These are phyloP conservation scores for Brachyhypopomus gauderio DNA, from an alignment of 2,113 vertebrate species.

Conservation along the genomic window DNA sequence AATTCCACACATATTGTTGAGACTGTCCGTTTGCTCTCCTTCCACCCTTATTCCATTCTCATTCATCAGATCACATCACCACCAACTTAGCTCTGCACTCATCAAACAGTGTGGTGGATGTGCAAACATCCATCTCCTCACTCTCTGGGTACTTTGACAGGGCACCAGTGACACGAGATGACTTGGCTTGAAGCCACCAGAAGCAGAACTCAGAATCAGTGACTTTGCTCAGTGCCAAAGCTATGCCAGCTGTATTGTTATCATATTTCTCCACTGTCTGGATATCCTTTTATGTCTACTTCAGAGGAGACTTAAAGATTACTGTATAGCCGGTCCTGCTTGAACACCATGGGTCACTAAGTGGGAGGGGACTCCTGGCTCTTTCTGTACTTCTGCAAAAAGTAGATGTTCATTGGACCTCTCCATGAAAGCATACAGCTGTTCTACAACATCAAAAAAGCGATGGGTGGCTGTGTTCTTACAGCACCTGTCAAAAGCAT, in stretches of 20 bases:
- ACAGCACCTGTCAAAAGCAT: background rate
- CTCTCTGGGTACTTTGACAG: background rate
- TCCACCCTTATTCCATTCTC: background rate
- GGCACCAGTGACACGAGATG: background rate
- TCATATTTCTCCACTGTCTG: background rate
- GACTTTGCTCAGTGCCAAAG: slow-evolving; percentile 1
- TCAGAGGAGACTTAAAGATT: background rate
- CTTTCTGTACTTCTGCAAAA: background rate
- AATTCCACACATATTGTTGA: too few species aligned
- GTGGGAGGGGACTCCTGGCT: too few species aligned
- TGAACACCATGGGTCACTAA: background rate
- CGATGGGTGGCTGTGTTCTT: background rate
- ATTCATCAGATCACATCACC: background rate
- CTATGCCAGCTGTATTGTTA: background rate
- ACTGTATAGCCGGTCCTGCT: background rate
- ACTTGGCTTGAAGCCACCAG: background rate
- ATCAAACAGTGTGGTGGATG: background rate
- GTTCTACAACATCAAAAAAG: background rate
- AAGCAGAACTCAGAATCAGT: slow-evolving; percentile 14
- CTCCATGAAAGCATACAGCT: background rate
- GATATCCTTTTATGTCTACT: background rate
- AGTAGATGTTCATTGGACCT: background rate
- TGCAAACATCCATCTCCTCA: slow-evolving; percentile 12
- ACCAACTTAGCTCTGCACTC: background rate
- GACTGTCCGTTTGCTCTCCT: background rate